phyloP scores from a whole-genome alignment of 2,797 vertebrate species.

The Argya squamiceps region DNA sequence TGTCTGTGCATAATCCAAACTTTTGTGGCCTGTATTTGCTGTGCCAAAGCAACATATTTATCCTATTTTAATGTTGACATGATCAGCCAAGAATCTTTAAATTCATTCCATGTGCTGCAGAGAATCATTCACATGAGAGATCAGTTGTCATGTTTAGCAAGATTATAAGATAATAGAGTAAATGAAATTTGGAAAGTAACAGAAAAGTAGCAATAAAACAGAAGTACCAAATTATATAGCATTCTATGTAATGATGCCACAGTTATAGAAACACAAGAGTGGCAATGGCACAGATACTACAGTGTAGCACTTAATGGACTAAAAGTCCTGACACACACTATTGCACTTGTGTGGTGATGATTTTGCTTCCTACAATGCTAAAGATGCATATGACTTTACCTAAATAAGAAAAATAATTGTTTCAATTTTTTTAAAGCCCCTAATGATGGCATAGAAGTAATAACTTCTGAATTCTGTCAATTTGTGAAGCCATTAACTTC shows the following conservation, averaged over 20 bases:
- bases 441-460: neutral
- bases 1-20: slow-evolving; percentile 20
- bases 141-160: slow-evolving; percentile 9
- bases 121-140: slow-evolving; percentile 4
- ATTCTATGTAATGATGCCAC: neutral
- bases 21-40: slow-evolving; percentile 7
- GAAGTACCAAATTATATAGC: neutral
- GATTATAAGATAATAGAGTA: neutral
- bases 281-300: neutral
- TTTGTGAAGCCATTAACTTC: neutral
- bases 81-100: slow-evolving; percentile 47
- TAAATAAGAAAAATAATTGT: neutral
- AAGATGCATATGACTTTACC: neutral
- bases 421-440: neutral
- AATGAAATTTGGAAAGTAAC: neutral
- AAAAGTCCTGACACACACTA: neutral
- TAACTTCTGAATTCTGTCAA: neutral
- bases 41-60: slow-evolving; percentile 53
- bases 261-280: neutral
- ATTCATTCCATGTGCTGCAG: slow-evolving; percentile 36
- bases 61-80: slow-evolving; percentile 45
- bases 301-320: neutral
- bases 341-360: neutral
- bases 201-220: neutral
- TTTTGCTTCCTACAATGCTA: neutral